phyloP scores from a whole-genome alignment of 2,888 invertebrate genomes.

The Autographa gamma region DNA sequence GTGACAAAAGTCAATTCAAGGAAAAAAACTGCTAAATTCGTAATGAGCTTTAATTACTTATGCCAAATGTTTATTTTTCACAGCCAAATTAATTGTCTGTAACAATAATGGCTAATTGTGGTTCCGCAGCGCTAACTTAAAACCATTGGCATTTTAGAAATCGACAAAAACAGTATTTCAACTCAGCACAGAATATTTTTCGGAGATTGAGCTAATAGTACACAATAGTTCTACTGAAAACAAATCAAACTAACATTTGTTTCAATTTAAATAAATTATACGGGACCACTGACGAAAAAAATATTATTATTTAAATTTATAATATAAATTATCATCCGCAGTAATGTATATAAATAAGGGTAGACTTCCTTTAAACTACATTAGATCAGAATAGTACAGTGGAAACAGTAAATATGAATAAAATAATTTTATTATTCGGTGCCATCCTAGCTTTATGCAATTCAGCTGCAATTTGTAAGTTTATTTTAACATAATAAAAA shows the following conservation, averaged over 20 bases:
- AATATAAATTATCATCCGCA: background rate
- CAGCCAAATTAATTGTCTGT: conserved; percentile 19
- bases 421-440: conserved; percentile 26
- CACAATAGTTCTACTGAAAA: too few species aligned
- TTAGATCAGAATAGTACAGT: conserved; percentile 8
- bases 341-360: conserved; percentile 32
- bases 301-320: background rate
- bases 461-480: conserved; percentile 33
- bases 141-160: background rate
- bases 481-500: background rate
- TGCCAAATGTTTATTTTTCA: conserved; percentile 11
- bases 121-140: conserved; percentile 13
- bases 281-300: conserved; percentile 10
- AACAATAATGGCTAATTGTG: background rate
- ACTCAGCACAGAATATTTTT: background rate
- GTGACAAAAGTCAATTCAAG: background rate
- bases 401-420: conserved; percentile 29
- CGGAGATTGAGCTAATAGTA: background rate
- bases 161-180: background rate
- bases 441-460: conserved; percentile 32
- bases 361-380: conserved; percentile 11
- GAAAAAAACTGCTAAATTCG: background rate
- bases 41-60: background rate
- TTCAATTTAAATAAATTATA: background rate
- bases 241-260: too few species aligned